Percentiles rank a stretch among this genome's conserved stretches.
phyloP scores from a whole-genome alignment of 1,140 invertebrate species.

The Rhopalosiphum maidis region DNA sequence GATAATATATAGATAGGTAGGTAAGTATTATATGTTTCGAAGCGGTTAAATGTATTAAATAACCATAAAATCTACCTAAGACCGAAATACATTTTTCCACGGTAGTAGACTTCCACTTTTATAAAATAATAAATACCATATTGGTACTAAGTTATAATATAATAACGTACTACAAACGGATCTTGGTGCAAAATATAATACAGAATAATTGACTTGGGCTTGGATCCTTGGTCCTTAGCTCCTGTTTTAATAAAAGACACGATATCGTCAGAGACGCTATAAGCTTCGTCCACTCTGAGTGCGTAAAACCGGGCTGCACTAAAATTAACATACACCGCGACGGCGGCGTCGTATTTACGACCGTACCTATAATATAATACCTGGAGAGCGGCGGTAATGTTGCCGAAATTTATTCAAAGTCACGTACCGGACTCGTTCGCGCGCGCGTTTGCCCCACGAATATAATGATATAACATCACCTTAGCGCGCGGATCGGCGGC shows the following conservation, averaged over 20 bases:
- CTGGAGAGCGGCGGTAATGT: neutral
- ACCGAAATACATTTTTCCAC: too few relatives aligned
- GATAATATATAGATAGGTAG: too few relatives aligned
- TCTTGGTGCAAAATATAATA: neutral
- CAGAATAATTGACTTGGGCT: neutral
- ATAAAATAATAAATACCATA: too few relatives aligned
- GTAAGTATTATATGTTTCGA: too few relatives aligned
- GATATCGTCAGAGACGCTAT: neutral
- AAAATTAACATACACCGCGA: neutral
- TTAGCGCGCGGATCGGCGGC: neutral
- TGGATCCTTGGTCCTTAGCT: neutral
- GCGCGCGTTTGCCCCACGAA: neutral
- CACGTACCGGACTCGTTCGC: constrained; percentile 31
- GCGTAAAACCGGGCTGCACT: constrained; percentile 39
- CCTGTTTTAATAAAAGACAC: neutral
- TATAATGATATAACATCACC: neutral
- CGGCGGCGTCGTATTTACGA: neutral
- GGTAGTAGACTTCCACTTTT: too few relatives aligned
- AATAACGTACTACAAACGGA: too few relatives aligned
- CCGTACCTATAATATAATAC: neutral
- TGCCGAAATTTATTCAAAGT: constrained; percentile 32
- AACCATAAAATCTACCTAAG: too few relatives aligned
- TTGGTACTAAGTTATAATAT: neutral
- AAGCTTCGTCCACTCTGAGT: neutral
- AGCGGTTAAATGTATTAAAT: too few relatives aligned